Conservation (phyloP, 92 coral and sea anemone species). For the Metridium senile region DNA sequence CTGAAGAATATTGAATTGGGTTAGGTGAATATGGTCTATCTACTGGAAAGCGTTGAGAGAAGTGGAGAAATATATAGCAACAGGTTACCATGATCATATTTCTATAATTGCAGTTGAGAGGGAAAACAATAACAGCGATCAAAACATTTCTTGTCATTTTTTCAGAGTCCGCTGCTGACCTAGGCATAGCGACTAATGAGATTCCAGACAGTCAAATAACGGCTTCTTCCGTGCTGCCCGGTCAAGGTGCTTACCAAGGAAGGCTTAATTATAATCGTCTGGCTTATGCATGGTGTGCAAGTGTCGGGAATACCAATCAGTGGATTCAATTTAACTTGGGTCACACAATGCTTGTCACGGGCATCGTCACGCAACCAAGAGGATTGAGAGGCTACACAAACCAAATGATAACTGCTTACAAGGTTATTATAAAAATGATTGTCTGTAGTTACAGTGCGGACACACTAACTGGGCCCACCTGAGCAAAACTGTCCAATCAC, state of each 20-base stretch:
- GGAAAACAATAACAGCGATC: not conserved
- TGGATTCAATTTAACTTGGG: conserved; percentile 31
- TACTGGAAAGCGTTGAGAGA: no score
- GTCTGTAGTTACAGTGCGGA: no score
- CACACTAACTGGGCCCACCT: not conserved
- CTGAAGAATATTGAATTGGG: no score
- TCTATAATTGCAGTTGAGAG: not conserved
- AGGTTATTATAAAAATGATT: not conserved
- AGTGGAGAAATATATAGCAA: no score
- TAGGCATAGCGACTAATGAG: conserved; percentile 26
- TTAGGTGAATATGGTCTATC: no score
- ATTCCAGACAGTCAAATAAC: conserved; percentile 27
- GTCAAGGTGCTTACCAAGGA: not conserved
- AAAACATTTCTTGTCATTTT: no score
- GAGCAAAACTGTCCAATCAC: no score
- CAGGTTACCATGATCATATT: no score
- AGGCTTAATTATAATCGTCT: conserved; percentile 4
- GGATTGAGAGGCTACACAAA: not conserved
- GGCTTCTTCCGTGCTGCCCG: not conserved
- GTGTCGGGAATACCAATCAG: not conserved
- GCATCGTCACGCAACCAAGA: conserved; percentile 32
- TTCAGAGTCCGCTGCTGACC: conserved; percentile 34
- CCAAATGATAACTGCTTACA: conserved; percentile 7
- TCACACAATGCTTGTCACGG: conserved; percentile 37
- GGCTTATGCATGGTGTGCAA: conserved; percentile 16